Conservation (phyloP, 2,797 vertebrate genomes). For the Sebastiscus albofasciatus region DNA sequence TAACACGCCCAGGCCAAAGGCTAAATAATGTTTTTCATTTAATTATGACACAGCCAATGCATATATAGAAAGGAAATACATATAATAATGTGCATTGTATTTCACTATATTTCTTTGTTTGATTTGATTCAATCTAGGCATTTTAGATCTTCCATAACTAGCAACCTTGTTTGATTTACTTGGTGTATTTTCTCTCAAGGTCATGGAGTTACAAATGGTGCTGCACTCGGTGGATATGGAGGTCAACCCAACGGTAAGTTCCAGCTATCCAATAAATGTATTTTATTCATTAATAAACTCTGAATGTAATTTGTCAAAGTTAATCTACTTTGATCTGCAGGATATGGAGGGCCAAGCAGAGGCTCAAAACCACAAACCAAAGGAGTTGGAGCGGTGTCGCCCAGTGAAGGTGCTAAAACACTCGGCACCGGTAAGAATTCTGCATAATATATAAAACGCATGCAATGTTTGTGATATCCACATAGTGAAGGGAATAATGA, state of each 20-base stretch:
- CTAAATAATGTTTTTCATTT: background rate
- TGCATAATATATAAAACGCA: too few relatives aligned
- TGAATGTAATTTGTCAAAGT: background rate
- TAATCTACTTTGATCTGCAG: constrained; percentile 12
- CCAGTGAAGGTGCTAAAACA: constrained; percentile 30
- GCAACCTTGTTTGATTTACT: background rate
- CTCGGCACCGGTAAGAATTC: constrained; percentile 10
- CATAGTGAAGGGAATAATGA: background rate
- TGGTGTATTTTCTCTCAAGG: constrained; percentile 24
- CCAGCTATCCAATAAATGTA: background rate
- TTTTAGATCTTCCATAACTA: background rate
- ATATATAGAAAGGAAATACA: background rate
- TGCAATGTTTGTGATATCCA: too few relatives aligned
- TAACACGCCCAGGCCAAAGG: background rate
- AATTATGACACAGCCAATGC: background rate
- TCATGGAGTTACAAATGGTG: constrained; percentile 53
- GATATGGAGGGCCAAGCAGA: constrained; percentile 8
- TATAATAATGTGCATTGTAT: background rate
- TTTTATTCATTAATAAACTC: background rate
- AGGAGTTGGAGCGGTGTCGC: constrained; percentile 49
- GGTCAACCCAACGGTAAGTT: constrained; percentile 37
- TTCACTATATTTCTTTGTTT: background rate
- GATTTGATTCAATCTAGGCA: background rate
- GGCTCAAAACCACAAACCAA: constrained; percentile 46
- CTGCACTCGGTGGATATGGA: constrained; percentile 44